Evolutionary conservation across 2,888 invertebrate genomes (phyloP).

Genomic region (Callimorpha dominula): DNA sequence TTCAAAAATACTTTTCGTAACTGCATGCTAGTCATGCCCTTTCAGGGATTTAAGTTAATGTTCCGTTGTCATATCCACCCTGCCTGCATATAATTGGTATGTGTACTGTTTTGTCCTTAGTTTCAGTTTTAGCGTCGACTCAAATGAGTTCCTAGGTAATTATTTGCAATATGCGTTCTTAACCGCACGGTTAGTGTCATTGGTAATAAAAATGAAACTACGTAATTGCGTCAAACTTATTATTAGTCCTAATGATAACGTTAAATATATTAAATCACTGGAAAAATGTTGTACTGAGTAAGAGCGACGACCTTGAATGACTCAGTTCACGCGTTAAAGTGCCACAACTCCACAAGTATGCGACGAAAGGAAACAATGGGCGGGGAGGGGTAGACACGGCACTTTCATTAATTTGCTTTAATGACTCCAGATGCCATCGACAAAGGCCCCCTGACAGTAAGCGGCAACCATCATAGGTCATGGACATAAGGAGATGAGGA

Average conservation of each 20-base stretch:
- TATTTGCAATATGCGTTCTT: background rate
- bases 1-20: too few species aligned
- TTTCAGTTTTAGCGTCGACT: background rate
- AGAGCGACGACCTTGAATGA: constrained; percentile 9
- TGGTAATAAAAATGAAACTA: background rate
- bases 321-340: background rate
- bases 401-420: too few species aligned
- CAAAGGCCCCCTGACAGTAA: background rate
- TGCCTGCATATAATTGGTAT: too few species aligned
- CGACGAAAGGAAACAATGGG: background rate
- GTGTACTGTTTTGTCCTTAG: too few species aligned
- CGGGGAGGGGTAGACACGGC: background rate
- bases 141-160: background rate
- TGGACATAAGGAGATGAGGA: background rate
- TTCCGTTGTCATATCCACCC: too few species aligned
- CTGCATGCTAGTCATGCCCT: too few species aligned
- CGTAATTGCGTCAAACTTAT: background rate
- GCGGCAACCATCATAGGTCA: background rate
- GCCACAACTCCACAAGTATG: background rate
- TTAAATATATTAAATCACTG: background rate
- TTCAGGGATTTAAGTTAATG: too few species aligned
- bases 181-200: background rate
- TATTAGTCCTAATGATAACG: background rate
- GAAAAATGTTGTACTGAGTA: constrained; percentile 2
- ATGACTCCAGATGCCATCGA: background rate